phyloP scores from a whole-genome alignment of 2,888 invertebrate genomes.

The Scaptomyza flava region DNA sequence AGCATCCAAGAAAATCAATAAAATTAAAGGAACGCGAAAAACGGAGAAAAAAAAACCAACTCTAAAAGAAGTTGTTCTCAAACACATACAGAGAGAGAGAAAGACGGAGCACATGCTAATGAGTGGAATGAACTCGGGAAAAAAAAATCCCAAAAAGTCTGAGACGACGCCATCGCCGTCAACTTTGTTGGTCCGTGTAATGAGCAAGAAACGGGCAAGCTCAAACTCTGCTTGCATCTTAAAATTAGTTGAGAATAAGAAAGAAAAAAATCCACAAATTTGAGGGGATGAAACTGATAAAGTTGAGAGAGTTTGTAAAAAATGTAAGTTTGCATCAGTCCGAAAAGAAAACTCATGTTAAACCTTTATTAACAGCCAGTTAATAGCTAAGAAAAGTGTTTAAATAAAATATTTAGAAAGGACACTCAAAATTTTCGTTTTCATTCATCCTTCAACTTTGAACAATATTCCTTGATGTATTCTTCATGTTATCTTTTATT shows the following conservation, averaged over 20 bases:
- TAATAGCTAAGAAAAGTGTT: not conserved
- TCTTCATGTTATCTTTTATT: not conserved
- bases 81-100: constrained; percentile 4
- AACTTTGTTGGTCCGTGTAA: constrained; percentile 29
- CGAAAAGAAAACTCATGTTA: constrained; percentile 4
- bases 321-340: not conserved
- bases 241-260: constrained; percentile 51
- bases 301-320: constrained; percentile 23
- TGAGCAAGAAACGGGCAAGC: constrained; percentile 21
- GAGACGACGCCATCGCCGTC: constrained; percentile 34
- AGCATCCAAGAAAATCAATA: constrained; percentile 67
- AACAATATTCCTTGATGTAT: not conserved
- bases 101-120: constrained; percentile 61
- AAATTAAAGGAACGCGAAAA: constrained; percentile 67
- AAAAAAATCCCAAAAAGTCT: constrained; percentile 43
- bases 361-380: constrained; percentile 21
- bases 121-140: constrained; percentile 75
- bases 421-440: not conserved
- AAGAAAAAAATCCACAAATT: not conserved
- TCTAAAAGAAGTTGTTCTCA: constrained; percentile 16
- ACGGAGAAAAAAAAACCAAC: constrained; percentile 7
- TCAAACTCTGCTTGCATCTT: constrained; percentile 24
- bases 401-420: not conserved
- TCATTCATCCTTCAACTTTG: too few species aligned
- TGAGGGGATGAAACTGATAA: constrained; percentile 48